phyloP scores from a whole-genome alignment of 2,113 vertebrate genomes.

The Felis chaus region DNA sequence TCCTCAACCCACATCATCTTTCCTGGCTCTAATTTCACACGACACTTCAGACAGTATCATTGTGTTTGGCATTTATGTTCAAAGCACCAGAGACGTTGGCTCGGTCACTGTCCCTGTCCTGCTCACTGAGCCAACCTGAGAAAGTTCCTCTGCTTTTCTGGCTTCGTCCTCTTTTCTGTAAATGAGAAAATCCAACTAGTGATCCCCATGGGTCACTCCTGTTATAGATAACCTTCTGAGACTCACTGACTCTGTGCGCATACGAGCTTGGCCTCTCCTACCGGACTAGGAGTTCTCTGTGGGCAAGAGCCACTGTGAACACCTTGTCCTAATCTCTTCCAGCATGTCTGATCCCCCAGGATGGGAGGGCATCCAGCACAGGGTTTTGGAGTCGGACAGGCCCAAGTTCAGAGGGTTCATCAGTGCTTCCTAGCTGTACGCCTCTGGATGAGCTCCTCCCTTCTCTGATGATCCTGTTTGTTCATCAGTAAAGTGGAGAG shows the following conservation, averaged over 20 bases:
- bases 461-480: background rate
- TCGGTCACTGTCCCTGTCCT: background rate
- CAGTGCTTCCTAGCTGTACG: accelerated
- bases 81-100: background rate
- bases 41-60: background rate
- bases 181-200: background rate
- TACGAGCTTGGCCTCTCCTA: background rate
- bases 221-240: background rate
- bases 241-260: background rate
- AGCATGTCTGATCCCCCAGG: no score
- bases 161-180: background rate
- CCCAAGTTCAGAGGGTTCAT: background rate
- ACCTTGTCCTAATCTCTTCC: background rate
- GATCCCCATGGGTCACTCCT: background rate
- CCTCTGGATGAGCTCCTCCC: background rate
- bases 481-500: background rate
- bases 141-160: background rate
- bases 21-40: background rate
- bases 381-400: background rate
- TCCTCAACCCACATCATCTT: background rate
- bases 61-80: background rate
- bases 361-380: background rate
- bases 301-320: background rate
- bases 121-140: background rate
- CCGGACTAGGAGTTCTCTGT: background rate